These are phyloP conservation scores for Brassicogethes aeneus DNA, from an alignment of 2,888 invertebrate species.

Conservation along the genomic window DNA sequence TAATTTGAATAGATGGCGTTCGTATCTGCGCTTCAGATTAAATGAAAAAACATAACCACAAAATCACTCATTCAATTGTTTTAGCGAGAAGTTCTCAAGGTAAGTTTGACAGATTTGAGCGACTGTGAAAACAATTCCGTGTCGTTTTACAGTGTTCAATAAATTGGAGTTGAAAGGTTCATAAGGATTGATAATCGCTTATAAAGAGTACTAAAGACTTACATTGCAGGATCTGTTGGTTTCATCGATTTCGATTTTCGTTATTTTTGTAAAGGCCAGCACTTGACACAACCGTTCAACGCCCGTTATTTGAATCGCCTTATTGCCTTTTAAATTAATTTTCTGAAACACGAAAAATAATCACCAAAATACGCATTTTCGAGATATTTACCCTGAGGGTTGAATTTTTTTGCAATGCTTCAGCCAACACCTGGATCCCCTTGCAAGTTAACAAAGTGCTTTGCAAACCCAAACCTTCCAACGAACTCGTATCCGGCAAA, in stretches of 20 bases:
- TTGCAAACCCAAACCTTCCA: conserved; percentile 36
- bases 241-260: conserved; percentile 34
- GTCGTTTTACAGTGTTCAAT: no score
- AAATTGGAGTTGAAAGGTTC: no score
- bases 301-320: conserved; percentile 33
- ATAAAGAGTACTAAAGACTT: no score
- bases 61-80: no score
- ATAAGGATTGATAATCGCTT: no score
- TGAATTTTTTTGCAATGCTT: conserved; percentile 29
- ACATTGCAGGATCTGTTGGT: conserved; percentile 33
- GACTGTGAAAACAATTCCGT: no score
- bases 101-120: no score
- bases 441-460: conserved; percentile 34
- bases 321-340: conserved; percentile 36
- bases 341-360: conserved; percentile 26
- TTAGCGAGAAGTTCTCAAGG: no score
- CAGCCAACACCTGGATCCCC: conserved; percentile 28
- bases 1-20: no score
- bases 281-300: conserved; percentile 32
- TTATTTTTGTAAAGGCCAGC: conserved; percentile 32
- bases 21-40: no score
- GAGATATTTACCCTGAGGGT: conserved; percentile 28
- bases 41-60: no score
- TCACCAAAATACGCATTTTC: no score
- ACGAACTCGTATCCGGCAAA: conserved; percentile 23